These are phyloP conservation scores for human (Homo sapiens) DNA, from an alignment of 2,113 vertebrate species.

Conservation along the genomic window GRCh38 chr3:22908001-22908500, in stretches of 20 bases:
- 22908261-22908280: slow-evolving; percentile 28
- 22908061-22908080: not conserved
- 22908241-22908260: not conserved
- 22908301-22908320: not conserved
- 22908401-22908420: not conserved
- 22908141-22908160: not conserved
- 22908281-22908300: slow-evolving; percentile 45
- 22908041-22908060: not conserved
- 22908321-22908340: not conserved
- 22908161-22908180: not conserved
- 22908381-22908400: not conserved
- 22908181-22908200: not conserved
- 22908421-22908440: not conserved
- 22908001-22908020: not conserved
- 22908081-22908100: not conserved
- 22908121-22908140: not conserved
- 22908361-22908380: not conserved
- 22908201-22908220: not conserved
- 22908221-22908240: slow-evolving; percentile 13
- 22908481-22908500: not conserved
- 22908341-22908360: not conserved
- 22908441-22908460: not conserved
- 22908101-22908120: not conserved
- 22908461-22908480: not conserved
- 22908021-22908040: not conserved